These are phyloP conservation scores for Stichopus chloronotus DNA, from an alignment of 35 echinoderm and acorn worm genomes.

Conservation along the genomic window DNA sequence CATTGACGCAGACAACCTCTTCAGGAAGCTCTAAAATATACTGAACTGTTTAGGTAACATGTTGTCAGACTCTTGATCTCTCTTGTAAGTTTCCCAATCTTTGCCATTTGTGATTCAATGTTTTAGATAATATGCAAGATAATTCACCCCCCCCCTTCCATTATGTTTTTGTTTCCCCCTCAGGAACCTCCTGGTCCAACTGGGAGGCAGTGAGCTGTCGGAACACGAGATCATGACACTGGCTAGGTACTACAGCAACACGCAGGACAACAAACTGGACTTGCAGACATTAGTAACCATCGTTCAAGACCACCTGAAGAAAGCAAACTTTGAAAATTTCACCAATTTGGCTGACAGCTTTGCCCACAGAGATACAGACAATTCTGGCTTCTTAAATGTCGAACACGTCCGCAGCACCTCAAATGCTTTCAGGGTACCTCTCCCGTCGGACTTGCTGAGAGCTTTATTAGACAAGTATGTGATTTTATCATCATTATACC, in stretches of 20 bases:
- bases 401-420: conserved; percentile 88
- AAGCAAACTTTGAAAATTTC: conserved; percentile 97
- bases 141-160: not conserved
- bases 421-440: conserved; percentile 90
- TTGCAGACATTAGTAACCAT: conserved; percentile 82
- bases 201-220: conserved; percentile 73
- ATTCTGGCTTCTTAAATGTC: conserved; percentile 83
- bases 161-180: not conserved
- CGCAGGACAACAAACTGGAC: conserved; percentile 81
- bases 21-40: no score
- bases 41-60: no score
- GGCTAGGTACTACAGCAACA: conserved; percentile 92
- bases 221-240: conserved; percentile 97
- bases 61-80: no score
- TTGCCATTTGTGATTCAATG: no score
- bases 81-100: no score
- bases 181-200: conserved; percentile 65
- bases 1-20: no score
- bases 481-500: not conserved
- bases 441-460: conserved; percentile 81
- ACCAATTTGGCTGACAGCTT: conserved; percentile 81
- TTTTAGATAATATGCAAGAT: no score
- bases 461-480: conserved; percentile 84
- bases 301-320: conserved; percentile 89
- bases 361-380: conserved; percentile 85